Conservation (phyloP, 2,797 vertebrate species). For the Cryptoblepharus egeriae region DNA sequence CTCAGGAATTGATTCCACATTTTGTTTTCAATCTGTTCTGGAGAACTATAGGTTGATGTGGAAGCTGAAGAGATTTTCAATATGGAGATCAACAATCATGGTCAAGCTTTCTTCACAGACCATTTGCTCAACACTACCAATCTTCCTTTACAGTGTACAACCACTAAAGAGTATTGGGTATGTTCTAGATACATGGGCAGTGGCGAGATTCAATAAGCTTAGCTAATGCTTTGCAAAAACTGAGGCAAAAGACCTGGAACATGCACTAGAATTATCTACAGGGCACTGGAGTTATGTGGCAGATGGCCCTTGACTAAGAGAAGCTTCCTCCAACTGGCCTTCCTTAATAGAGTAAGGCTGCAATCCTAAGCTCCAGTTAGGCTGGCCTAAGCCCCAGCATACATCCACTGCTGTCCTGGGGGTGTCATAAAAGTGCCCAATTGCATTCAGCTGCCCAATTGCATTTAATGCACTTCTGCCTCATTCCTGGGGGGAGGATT, state of each 20-base stretch:
- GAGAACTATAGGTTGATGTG: neutral
- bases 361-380: no score
- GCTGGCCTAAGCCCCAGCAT: no score
- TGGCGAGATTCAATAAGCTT: neutral
- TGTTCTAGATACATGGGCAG: neutral
- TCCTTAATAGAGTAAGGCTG: neutral
- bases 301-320: neutral
- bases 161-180: neutral
- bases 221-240: neutral
- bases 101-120: neutral
- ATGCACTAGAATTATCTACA: neutral
- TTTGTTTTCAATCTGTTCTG: neutral
- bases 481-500: no score
- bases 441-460: no score
- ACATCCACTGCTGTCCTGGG: no score
- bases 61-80: neutral
- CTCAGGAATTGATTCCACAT: no score
- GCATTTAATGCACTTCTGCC: no score
- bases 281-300: neutral
- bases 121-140: neutral
- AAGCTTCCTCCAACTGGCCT: no score
- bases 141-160: neutral
- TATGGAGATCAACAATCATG: neutral
- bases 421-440: no score
- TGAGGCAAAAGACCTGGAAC: neutral